Percentiles rank a stretch among this genome's conserved stretches.
phyloP scores from a whole-genome alignment of 2,888 invertebrate genomes.

The Ligdia adustata region DNA sequence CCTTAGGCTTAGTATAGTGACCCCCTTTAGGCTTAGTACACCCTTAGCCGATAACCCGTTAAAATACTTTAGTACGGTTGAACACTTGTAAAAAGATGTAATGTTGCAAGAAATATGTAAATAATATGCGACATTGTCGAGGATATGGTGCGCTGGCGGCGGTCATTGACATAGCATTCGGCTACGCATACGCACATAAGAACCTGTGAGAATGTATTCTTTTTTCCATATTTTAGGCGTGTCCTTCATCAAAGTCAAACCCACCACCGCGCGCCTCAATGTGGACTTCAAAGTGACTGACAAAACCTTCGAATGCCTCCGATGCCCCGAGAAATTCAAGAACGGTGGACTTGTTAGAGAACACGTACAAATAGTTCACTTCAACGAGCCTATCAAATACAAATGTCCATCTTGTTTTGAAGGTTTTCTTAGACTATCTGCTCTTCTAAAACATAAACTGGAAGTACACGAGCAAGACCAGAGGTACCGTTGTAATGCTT shows the following conservation, averaged over 20 bases:
- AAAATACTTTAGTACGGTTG: no score
- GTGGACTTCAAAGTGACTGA: background rate
- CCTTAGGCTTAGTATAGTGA: no score
- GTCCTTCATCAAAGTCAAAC: background rate
- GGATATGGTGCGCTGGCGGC: no score
- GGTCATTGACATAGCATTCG: no score
- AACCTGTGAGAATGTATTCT: no score
- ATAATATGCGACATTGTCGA: no score
- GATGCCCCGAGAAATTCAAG: background rate
- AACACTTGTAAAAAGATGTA: no score
- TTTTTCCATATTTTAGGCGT: slow-evolving; percentile 1
- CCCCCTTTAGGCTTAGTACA: no score
- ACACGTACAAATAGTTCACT: background rate
- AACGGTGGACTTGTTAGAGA: no score
- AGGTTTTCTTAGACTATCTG: background rate
- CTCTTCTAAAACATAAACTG: background rate
- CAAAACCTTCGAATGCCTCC: background rate
- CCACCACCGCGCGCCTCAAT: background rate
- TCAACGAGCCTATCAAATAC: background rate
- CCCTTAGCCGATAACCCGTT: no score
- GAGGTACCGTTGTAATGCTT: slow-evolving; percentile 15
- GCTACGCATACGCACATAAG: no score
- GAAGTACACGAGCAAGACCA: slow-evolving; percentile 4
- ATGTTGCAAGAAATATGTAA: no score
- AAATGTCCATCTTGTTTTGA: background rate